A percentile compares a stretch with the other conserved stretches of the same genome.
phyloP scores from a whole-genome alignment of 2,797 vertebrate species.

The Channa striata region DNA sequence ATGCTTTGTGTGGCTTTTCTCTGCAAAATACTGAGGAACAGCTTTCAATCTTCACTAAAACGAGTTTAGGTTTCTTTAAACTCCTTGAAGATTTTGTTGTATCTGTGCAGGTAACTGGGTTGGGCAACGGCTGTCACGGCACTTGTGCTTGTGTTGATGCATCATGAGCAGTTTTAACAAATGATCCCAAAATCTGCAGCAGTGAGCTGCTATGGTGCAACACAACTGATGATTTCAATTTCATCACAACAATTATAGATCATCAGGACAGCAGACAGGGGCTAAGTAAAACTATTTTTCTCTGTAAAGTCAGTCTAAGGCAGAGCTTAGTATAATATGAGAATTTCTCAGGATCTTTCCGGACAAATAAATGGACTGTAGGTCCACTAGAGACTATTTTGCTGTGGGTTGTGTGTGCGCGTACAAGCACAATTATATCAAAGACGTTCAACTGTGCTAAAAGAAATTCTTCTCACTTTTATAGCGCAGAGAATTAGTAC shows the following conservation, averaged over 20 bases:
- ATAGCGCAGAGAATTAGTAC: conserved; percentile 62
- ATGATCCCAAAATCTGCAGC: background rate
- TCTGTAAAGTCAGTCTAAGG: conserved; percentile 15
- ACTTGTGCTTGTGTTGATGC: conserved; percentile 12
- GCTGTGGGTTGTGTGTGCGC: background rate
- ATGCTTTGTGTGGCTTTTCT: conserved; percentile 47
- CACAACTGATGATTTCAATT: conserved; percentile 27
- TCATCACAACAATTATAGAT: conserved; percentile 38
- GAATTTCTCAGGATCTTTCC: conserved; percentile 33
- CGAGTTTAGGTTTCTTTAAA: conserved; percentile 16
- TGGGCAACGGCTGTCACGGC: conserved; percentile 8
- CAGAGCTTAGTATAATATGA: conserved; percentile 20
- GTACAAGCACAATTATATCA: conserved; percentile 32
- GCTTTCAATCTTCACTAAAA: conserved; percentile 46
- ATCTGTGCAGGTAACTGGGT: conserved; percentile 21
- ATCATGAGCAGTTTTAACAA: conserved; percentile 28
- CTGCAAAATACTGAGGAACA: conserved; percentile 47
- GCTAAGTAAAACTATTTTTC: conserved; percentile 27
- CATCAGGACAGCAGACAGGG: conserved; percentile 19
- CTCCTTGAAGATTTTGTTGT: conserved; percentile 13
- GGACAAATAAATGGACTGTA: conserved; percentile 48
- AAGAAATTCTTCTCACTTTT: conserved; percentile 37
- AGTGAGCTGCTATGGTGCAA: conserved; percentile 15
- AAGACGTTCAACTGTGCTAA: conserved; percentile 46
- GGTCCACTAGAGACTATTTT: conserved; percentile 25